Evolutionary conservation across 2,888 invertebrate species (phyloP), one percentile per base, ranked within the genome.

Genomic region (Eulithis testata): DNA sequence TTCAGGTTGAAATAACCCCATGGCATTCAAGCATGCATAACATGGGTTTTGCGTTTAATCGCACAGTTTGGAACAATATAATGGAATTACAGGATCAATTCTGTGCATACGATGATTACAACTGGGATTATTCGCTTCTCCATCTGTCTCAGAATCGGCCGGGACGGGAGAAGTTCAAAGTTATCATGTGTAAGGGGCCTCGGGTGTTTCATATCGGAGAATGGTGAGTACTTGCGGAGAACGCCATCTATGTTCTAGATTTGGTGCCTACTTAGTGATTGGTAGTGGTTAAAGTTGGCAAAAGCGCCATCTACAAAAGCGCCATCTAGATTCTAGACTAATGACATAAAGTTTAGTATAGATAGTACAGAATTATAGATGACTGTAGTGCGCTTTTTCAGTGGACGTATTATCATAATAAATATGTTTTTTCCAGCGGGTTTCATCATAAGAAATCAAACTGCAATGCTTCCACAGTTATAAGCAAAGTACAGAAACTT

Each of bases 21-120:
- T 98, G 98, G 99, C 97, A 99, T 76, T 98, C 98, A 65, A 98
- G 98, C 81, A 98, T 98, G 88, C 99, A 99, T 87, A 99, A 99
- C 86, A 99, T 99, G 99, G 99, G 99, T 0, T 99, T 99, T 96
- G 98, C 97, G 0, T 97, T 99, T 80, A 97, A 98, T 85, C 94
- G 97, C 36, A 95, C 95, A 0, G 96, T 98, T 0, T 99, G 99
- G 99, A 94, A 94, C 65, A 95, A 95, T 74, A 95, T 99, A 51
- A 95, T 96, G 80, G 94, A 94, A 37, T 97, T 98, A 82, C 95
- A 97, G 7, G 94, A 96, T 37, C 95, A 96, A 81, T 99, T 99
- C 88, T 99, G 99, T 89, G 95, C 96, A 2, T 99, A 98, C 89
- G 99, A 99, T 83, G 99, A 99, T 83, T 99, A 99, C 88, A 99